These are phyloP conservation scores for Buathra laborator DNA, from an alignment of 2,888 invertebrate genomes.

Conservation along the genomic window DNA sequence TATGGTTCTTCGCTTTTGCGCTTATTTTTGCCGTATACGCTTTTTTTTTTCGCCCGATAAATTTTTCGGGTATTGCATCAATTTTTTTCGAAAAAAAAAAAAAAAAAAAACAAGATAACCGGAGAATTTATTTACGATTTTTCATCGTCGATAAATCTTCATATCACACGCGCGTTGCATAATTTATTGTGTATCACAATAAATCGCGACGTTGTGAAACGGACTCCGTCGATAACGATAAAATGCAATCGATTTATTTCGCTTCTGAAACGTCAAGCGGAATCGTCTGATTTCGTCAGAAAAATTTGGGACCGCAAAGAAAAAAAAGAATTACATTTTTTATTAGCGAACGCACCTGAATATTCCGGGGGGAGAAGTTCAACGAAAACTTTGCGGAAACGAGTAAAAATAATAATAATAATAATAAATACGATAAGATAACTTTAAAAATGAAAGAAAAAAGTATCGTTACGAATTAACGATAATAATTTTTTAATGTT, in stretches of 20 bases:
- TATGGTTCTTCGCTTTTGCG: slow-evolving; percentile 74
- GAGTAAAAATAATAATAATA: not conserved
- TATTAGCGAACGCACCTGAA: no score
- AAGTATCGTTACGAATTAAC: slow-evolving; percentile 17
- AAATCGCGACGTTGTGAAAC: not conserved
- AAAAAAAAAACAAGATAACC: not conserved
- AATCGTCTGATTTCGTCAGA: no score
- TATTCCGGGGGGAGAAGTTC: not conserved
- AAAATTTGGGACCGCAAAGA: not conserved
- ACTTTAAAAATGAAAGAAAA: slow-evolving; percentile 8
- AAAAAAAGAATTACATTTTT: not conserved
- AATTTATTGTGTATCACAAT: not conserved
- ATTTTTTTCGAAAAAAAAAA: not conserved
- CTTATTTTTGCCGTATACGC: slow-evolving; percentile 39
- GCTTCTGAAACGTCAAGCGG: no score
- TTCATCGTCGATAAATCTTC: slow-evolving; percentile 16
- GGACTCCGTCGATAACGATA: no score
- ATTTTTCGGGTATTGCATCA: no score
- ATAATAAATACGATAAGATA: not conserved
- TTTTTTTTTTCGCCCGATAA: slow-evolving; percentile 46
- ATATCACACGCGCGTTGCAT: not conserved
- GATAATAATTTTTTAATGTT: slow-evolving; percentile 72
- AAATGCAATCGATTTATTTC: no score
- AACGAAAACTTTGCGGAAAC: not conserved
- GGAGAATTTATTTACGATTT: not conserved